Evolutionary conservation across 2,113 vertebrate species (phyloP).

Genomic region (Alces alces): DNA sequence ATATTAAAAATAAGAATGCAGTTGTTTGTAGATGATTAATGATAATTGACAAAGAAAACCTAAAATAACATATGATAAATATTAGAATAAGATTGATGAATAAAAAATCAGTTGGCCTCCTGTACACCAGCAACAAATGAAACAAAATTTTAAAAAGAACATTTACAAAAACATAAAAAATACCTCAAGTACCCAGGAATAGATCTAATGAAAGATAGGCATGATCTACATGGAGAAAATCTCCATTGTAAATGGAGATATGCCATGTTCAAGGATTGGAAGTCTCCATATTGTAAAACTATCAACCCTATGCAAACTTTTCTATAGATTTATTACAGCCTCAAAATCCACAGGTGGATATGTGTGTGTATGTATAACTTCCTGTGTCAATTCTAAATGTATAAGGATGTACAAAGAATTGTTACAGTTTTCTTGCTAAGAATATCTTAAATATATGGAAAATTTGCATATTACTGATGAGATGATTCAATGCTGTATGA

Average conservation of each 20-base stretch:
- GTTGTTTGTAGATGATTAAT: neutral
- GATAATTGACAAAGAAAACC: neutral
- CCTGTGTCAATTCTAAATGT: neutral
- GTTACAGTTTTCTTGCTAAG: neutral
- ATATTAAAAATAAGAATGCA: neutral
- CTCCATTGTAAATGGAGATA: neutral
- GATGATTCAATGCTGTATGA: neutral
- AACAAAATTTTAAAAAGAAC: neutral
- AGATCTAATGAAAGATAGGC: neutral
- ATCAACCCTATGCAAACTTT: neutral
- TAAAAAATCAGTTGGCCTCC: neutral
- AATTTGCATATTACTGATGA: neutral
- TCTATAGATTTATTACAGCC: neutral
- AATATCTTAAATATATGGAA: neutral
- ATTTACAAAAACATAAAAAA: neutral
- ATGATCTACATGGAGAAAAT: neutral
- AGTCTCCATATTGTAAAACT: neutral
- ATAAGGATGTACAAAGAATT: neutral
- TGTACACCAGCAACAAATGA: neutral
- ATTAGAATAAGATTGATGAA: neutral
- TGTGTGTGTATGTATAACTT: neutral
- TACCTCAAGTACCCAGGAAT: neutral
- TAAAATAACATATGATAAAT: neutral
- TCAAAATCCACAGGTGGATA: neutral
- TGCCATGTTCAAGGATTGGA: neutral